Conservation (phyloP, 2,797 vertebrate genomes). For the Microhierax caerulescens region DNA sequence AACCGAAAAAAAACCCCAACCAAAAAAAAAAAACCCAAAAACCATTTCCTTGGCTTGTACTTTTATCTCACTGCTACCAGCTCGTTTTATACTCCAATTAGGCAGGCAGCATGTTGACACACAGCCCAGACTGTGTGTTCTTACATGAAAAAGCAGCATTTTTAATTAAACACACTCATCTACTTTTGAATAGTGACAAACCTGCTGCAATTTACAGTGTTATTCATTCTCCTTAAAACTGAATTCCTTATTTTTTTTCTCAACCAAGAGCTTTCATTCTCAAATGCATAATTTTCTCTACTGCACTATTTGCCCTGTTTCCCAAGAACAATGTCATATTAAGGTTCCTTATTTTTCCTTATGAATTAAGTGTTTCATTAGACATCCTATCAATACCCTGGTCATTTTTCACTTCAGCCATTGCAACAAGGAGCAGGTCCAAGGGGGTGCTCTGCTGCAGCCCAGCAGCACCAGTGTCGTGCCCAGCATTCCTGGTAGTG, state of each 20-base stretch:
- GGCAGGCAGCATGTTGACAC: not conserved
- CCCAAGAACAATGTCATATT: not conserved
- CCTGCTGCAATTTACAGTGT: not conserved
- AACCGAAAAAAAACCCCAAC: not conserved
- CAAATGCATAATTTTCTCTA: not conserved
- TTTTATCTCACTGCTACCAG: slow-evolving; percentile 42
- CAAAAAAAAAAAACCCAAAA: not conserved
- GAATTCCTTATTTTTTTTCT: not conserved
- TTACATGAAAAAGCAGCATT: slow-evolving; percentile 23
- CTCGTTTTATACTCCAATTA: not conserved
- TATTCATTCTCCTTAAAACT: not conserved
- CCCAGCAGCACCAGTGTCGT: not conserved
- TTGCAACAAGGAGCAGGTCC: not conserved
- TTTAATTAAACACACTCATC: slow-evolving; percentile 8
- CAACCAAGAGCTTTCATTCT: not conserved
- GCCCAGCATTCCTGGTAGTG: not conserved
- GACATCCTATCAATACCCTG: not conserved
- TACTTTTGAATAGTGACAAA: not conserved
- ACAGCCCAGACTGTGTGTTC: not conserved
- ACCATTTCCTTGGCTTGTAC: not conserved
- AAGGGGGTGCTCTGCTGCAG: not conserved
- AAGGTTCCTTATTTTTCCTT: not conserved
- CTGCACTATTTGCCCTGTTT: not conserved
- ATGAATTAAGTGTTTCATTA: not conserved
- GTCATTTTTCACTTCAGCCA: not conserved